Conservation (phyloP, 2,113 vertebrate species). For the Ondatra zibethicus region DNA sequence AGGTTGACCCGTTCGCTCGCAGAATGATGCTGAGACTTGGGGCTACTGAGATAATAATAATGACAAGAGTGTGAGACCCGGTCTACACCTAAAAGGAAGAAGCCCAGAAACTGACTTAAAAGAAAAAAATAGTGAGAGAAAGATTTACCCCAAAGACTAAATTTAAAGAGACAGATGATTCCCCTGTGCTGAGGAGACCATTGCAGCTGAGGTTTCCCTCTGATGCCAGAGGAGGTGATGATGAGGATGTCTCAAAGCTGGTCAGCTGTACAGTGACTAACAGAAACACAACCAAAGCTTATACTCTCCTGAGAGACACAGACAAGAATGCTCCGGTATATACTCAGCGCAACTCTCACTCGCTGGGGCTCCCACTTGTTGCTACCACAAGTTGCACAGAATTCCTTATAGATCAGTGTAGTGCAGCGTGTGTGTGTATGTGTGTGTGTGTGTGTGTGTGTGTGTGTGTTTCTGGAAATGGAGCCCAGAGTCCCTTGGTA, state of each 20-base stretch:
- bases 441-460: neutral
- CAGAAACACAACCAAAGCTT: neutral
- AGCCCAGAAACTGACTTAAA: neutral
- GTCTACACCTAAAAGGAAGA: neutral
- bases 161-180: neutral
- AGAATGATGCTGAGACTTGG: neutral
- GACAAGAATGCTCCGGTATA: neutral
- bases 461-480: neutral
- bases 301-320: neutral
- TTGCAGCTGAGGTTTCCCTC: neutral
- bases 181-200: neutral
- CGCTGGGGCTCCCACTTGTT: neutral
- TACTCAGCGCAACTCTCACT: neutral
- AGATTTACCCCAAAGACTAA: neutral
- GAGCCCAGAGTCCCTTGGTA: neutral
- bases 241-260: neutral
- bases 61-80: neutral
- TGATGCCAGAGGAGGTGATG: neutral
- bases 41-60: neutral
- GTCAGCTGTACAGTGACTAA: neutral
- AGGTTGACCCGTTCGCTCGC: neutral
- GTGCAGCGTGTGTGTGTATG: neutral
- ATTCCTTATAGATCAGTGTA: neutral
- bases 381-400: neutral
- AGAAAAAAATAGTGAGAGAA: neutral